Evolutionary conservation across 2,888 invertebrate species (phyloP).

Genomic region (Fragum sueziense): DNA sequence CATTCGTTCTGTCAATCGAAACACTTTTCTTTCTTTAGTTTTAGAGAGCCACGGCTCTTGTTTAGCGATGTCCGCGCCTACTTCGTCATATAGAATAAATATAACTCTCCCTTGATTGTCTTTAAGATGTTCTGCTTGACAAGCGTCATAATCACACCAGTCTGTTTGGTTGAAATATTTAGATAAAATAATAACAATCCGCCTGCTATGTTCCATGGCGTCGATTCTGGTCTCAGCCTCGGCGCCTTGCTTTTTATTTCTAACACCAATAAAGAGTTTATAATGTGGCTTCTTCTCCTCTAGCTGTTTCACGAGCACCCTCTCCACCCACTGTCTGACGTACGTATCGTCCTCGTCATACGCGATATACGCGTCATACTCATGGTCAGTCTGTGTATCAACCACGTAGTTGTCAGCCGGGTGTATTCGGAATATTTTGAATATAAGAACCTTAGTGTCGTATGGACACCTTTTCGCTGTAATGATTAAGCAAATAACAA

Average conservation of each 20-base stretch:
- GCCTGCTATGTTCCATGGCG: slow-evolving; percentile 56
- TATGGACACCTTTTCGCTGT: slow-evolving; percentile 66
- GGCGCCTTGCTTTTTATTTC: slow-evolving; percentile 41
- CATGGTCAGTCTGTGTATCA: slow-evolving; percentile 37
- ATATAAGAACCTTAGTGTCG: slow-evolving; percentile 62
- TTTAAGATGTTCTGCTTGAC: slow-evolving; percentile 56
- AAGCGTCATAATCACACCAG: slow-evolving; percentile 53
- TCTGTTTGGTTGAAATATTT: slow-evolving; percentile 44
- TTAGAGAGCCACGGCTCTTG: slow-evolving; percentile 56
- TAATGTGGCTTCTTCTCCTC: slow-evolving; percentile 57
- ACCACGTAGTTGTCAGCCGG: slow-evolving; percentile 60
- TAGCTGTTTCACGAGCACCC: slow-evolving; percentile 51
- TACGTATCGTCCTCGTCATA: slow-evolving; percentile 62
- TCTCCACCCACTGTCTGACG: slow-evolving; percentile 60
- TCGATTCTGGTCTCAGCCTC: slow-evolving; percentile 48
- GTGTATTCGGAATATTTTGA: slow-evolving; percentile 58
- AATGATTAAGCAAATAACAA: slow-evolving; percentile 51
- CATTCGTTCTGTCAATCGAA: slow-evolving; percentile 49
- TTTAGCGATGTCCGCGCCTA: slow-evolving; percentile 38
- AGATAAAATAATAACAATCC: slow-evolving; percentile 57
- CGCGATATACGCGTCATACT: slow-evolving; percentile 55
- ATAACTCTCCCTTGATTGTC: slow-evolving; percentile 61
- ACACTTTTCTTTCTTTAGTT: slow-evolving; percentile 55
- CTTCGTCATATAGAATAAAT: slow-evolving; percentile 56
- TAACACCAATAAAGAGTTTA: slow-evolving; percentile 41